phyloP scores from a whole-genome alignment of 2,797 vertebrate genomes.

The Phalanger gymnotis region DNA sequence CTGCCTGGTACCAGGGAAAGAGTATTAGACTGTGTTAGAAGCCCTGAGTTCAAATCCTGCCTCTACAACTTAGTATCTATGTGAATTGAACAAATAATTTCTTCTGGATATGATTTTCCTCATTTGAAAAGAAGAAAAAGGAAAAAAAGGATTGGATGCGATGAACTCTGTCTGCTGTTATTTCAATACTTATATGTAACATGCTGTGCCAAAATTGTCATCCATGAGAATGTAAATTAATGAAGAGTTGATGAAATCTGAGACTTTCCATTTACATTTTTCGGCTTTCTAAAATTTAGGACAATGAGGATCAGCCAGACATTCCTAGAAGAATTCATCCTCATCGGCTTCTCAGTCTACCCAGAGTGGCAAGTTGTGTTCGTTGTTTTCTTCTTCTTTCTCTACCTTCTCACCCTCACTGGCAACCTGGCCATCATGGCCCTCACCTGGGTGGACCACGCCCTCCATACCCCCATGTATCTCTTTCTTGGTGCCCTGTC shows the following conservation, averaged over 20 bases:
- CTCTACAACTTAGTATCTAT: not conserved
- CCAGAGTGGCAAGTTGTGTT: constrained; percentile 26
- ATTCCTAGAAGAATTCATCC: constrained; percentile 51
- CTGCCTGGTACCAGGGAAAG: not conserved
- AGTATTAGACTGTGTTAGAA: not conserved
- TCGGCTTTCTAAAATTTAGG: not conserved
- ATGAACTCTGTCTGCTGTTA: not conserved
- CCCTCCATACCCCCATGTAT: constrained; percentile 71
- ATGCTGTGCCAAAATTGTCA: not conserved
- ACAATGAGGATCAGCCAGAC: constrained; percentile 39
- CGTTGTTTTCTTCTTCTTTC: constrained; percentile 32
- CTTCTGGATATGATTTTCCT: not conserved
- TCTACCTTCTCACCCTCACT: constrained; percentile 51
- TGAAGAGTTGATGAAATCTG: not conserved
- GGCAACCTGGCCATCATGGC: constrained; percentile 64
- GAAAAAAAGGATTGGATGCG: not conserved
- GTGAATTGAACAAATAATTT: not conserved
- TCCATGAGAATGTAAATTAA: not conserved
- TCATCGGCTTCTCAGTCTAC: constrained; percentile 52
- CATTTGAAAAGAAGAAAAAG: not conserved
- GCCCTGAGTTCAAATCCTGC: not conserved
- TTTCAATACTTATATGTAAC: not conserved
- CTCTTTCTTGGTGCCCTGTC: constrained; percentile 66
- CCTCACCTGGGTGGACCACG: constrained; percentile 39
- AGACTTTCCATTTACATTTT: not conserved